Evolutionary conservation across 2,888 invertebrate species (phyloP), one percentile per base, ranked within the genome.

Genomic region (Dendrolimus houi): DNA sequence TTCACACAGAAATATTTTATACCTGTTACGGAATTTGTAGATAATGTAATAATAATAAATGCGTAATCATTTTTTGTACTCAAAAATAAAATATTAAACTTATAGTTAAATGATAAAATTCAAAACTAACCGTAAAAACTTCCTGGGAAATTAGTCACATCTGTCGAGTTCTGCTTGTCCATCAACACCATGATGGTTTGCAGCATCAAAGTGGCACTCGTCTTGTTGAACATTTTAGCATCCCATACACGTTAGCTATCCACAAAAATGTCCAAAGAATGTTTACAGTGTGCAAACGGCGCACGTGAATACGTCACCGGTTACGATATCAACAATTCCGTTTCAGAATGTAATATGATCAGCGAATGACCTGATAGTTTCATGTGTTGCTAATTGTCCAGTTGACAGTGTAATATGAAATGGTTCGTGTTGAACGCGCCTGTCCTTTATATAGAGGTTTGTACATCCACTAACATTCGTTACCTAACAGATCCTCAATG

Each of bases 161-260:
- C 81, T 2, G 87, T 81, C 8, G 85, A 76, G 74, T 91, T 90
- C 59, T 89, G 88, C 64, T 89, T 88, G 62, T 89, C 85, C 86
- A 91, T 87, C 61, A 91, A 71, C 59, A 90, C 83, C 85, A 91
- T 86, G 56, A 91, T 88, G 41, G 91, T 91, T 62, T 91, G 91
- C 59, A 91, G 78, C 91, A 91, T 88, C 63, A 91, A 66, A 55
- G 87, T 85, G 1, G 90, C 89, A 83, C 89, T 88, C 12, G 91
- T 90, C 61, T 72, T 82, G 67, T 91, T 91, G 67, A 81, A 78
- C 90, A 91, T 91, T 65, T 29, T 29, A 10, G 47, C 47, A 10
- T 47, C 12, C 47, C 47, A 47, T 47, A 57, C 57, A 56, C 60
- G 60, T 58, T 54, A 58, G 59, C 60, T 64, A 63, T 53, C 54